Percentiles rank a stretch among this genome's conserved stretches.
These are phyloP conservation scores for Cheilosia variabilis DNA, from an alignment of 2,888 invertebrate species.

Conservation along the genomic window DNA sequence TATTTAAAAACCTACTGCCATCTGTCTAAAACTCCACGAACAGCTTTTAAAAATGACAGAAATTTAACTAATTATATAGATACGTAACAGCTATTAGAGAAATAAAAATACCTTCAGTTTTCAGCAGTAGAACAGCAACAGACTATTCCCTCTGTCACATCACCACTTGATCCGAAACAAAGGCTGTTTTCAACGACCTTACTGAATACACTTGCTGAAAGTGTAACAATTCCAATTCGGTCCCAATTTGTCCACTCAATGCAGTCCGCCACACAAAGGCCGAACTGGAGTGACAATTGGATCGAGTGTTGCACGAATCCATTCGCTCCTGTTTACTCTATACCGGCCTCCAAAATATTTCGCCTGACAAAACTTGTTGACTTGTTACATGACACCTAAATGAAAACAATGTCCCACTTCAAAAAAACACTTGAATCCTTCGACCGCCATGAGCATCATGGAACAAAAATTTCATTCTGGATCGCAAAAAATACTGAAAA, in stretches of 20 bases:
- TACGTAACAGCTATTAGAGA: too few relatives aligned
- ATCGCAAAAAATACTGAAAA: background rate
- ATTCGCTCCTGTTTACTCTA: background rate
- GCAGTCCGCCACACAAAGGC: constrained; percentile 5
- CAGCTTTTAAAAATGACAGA: too few relatives aligned
- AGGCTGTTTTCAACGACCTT: constrained; percentile 9
- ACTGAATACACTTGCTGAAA: constrained; percentile 13
- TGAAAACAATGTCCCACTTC: constrained; percentile 19
- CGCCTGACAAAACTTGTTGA: constrained; percentile 22
- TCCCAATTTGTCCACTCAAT: constrained; percentile 16
- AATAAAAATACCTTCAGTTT: too few relatives aligned
- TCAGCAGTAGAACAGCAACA: too few relatives aligned
- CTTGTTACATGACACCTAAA: constrained; percentile 12
- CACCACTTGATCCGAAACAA: constrained; percentile 7
- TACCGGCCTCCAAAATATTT: constrained; percentile 28
- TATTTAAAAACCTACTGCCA: too few relatives aligned
- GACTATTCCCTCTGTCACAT: too few relatives aligned
- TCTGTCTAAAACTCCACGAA: too few relatives aligned
- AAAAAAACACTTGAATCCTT: constrained; percentile 22
- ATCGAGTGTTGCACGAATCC: constrained; percentile 13
- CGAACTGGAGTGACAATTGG: background rate
- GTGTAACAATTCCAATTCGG: constrained; percentile 4
- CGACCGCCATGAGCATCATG: background rate
- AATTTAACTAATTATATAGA: too few relatives aligned
- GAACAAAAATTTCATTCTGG: background rate